Evolutionary conservation across 2,797 vertebrate genomes (phyloP).

Genomic region (Sciurus carolinensis): DNA sequence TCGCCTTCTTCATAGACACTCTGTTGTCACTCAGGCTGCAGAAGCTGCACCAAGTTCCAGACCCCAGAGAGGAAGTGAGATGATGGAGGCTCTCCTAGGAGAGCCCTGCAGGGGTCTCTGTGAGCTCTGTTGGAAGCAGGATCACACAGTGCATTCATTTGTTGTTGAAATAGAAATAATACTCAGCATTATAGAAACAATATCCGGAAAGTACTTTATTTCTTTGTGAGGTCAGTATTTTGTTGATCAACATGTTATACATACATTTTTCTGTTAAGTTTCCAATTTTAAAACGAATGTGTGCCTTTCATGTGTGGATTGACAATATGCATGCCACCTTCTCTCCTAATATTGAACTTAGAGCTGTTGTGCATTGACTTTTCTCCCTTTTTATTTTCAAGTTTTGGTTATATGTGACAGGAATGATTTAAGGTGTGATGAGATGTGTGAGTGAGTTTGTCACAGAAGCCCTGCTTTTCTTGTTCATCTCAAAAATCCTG

Average conservation of each 20-base stretch:
- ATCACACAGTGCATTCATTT: not conserved
- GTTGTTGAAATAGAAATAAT: not conserved
- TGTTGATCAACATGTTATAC: not conserved
- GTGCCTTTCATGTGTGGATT: not conserved
- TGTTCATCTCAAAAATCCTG: not conserved
- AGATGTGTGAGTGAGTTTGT: constrained; percentile 7
- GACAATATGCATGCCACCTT: not conserved
- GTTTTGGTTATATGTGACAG: constrained; percentile 2
- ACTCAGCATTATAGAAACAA: not conserved
- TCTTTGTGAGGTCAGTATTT: not conserved
- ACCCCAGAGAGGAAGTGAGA: not conserved
- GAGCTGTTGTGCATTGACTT: not conserved
- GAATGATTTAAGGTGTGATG: constrained; percentile 8
- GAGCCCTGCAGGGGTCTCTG: accelerated
- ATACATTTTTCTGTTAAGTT: not conserved
- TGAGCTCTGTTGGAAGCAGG: not conserved
- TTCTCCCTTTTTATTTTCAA: not conserved
- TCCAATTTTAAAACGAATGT: constrained; percentile 25
- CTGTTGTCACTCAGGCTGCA: no score
- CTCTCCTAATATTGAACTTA: not conserved
- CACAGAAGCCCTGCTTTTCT: not conserved
- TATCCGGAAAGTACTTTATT: not conserved
- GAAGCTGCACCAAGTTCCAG: not conserved
- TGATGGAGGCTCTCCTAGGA: not conserved
- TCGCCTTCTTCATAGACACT: not conserved